Percentiles rank a stretch among this genome's conserved stretches.
Conservation (phyloP, 2,888 invertebrate species). For the Drosophila testacea region DNA sequence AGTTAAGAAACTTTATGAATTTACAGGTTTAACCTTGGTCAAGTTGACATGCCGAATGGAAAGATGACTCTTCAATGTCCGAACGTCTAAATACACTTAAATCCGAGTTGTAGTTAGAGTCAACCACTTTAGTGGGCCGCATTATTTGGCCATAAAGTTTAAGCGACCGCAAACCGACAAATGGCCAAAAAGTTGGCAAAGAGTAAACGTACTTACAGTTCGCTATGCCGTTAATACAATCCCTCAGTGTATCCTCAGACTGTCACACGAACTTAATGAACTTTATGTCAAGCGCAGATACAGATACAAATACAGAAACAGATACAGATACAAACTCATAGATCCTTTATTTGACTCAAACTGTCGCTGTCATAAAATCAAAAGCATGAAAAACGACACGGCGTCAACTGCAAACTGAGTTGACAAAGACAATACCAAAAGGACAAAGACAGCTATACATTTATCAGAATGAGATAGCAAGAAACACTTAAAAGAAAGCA, state of each 20-base stretch:
- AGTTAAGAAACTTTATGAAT: too few species aligned
- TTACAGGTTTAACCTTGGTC: too few species aligned
- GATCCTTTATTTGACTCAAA: slow-evolving; percentile 63
- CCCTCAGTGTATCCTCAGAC: neutral
- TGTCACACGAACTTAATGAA: slow-evolving; percentile 62
- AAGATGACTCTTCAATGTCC: neutral
- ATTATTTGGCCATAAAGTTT: slow-evolving; percentile 58
- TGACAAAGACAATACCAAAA: slow-evolving; percentile 30
- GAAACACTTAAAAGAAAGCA: slow-evolving; percentile 69
- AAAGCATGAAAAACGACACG: slow-evolving; percentile 70
- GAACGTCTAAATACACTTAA: slow-evolving; percentile 16
- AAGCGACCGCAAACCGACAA: slow-evolving; percentile 56
- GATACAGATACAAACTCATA: slow-evolving; percentile 23
- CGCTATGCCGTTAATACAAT: slow-evolving; percentile 16
- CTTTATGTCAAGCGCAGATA: slow-evolving; percentile 54
- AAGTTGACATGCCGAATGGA: too few species aligned
- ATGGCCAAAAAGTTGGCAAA: slow-evolving; percentile 46
- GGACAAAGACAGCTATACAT: slow-evolving; percentile 13
- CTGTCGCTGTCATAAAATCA: slow-evolving; percentile 79
- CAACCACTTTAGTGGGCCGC: slow-evolving; percentile 50
- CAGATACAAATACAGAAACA: slow-evolving; percentile 19
- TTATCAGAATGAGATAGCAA: slow-evolving; percentile 22
- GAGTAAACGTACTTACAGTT: slow-evolving; percentile 43
- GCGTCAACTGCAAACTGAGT: slow-evolving; percentile 34
- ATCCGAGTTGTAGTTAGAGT: slow-evolving; percentile 3